Evolutionary conservation across 2,113 vertebrate species (phyloP).

Genomic region (Indicator indicator): DNA sequence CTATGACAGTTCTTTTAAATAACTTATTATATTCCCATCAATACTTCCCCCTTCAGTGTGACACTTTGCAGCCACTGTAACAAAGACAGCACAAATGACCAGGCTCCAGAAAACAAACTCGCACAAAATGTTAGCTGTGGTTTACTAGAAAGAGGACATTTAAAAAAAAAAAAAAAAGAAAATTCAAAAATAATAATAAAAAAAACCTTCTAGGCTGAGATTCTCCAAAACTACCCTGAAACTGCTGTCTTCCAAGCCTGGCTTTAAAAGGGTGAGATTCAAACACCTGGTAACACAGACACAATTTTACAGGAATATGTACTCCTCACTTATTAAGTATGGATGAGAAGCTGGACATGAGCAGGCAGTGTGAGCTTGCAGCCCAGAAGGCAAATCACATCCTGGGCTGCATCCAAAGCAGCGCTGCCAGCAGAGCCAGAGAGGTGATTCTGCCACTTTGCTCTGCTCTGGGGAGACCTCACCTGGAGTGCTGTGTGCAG

Average conservation of each 20-base stretch:
- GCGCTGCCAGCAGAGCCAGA: too few species aligned
- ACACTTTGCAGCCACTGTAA: background rate
- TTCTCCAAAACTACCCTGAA: background rate
- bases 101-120: background rate
- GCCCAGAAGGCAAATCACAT: too few species aligned
- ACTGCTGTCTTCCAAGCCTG: background rate
- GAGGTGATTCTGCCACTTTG: too few species aligned
- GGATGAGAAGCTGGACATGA: too few species aligned
- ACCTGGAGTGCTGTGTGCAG: too few species aligned
- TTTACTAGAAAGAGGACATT: background rate
- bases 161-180: background rate
- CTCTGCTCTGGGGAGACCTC: too few species aligned
- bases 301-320: background rate
- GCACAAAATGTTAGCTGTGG: background rate
- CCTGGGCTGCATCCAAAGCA: too few species aligned
- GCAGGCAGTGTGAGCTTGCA: too few species aligned
- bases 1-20: conserved; percentile 45
- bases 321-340: too few species aligned
- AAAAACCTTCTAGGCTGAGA: background rate
- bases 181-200: background rate
- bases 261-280: background rate
- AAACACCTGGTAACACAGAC: background rate
- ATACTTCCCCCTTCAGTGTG: background rate
- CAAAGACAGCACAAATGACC: background rate
- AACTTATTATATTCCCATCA: conserved; percentile 38